These are phyloP conservation scores for Platycheirus albimanus DNA, from an alignment of 2,888 invertebrate species.

Conservation along the genomic window DNA sequence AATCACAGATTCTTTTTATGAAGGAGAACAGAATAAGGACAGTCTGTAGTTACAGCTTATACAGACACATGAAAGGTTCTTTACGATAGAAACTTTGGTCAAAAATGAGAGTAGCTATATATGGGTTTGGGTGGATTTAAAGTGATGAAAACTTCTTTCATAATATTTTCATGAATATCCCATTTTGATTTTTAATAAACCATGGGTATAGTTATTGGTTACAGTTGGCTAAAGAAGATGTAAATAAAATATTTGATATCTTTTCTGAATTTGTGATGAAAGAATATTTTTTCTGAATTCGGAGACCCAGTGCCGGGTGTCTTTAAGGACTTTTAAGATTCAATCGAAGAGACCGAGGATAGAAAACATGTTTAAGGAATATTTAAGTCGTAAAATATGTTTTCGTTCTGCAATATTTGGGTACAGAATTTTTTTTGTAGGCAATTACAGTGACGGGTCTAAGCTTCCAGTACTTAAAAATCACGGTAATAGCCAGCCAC, in stretches of 20 bases:
- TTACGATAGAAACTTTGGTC: neutral
- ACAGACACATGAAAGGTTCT: conserved; percentile 6
- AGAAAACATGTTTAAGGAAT: too few species aligned
- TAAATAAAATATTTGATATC: conserved; percentile 28
- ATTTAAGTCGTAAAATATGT: too few species aligned
- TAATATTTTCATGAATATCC: conserved; percentile 52
- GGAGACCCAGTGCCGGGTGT: conserved; percentile 9
- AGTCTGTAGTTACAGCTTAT: neutral
- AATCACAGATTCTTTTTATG: conserved; percentile 24
- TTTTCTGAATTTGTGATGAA: neutral
- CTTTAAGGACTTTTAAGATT: conserved; percentile 9
- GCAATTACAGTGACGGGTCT: too few species aligned
- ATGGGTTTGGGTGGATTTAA: conserved; percentile 1
- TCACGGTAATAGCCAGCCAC: too few species aligned
- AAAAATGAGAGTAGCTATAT: neutral
- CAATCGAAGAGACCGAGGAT: too few species aligned
- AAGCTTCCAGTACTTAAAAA: too few species aligned
- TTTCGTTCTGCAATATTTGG: too few species aligned
- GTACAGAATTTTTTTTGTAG: too few species aligned
- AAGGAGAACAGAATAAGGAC: neutral
- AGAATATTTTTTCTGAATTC: too few species aligned
- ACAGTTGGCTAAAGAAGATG: conserved; percentile 22
- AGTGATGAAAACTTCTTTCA: conserved; percentile 33
- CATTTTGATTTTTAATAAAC: conserved; percentile 57
- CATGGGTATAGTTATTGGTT: conserved; percentile 43